Conservation (phyloP, 2,888 invertebrate genomes). For the Apomyelois bistriatella region DNA sequence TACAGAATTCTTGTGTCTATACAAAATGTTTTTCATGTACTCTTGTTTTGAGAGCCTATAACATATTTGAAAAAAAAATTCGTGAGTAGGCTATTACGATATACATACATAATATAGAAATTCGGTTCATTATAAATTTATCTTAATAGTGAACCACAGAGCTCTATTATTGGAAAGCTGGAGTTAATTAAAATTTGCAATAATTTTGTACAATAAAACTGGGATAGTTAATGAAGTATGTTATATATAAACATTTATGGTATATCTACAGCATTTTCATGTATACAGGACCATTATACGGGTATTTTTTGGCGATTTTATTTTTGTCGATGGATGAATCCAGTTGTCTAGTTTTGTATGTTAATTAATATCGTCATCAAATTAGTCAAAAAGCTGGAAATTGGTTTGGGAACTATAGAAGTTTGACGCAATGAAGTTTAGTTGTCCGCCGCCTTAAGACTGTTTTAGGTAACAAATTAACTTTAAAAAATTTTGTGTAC, state of each 20-base stretch:
- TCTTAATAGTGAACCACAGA: constrained; percentile 40
- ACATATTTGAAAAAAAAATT: constrained; percentile 62
- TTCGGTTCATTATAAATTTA: constrained; percentile 40
- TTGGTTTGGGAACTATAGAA: neutral
- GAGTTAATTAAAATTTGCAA: constrained; percentile 55
- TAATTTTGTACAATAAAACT: constrained; percentile 64
- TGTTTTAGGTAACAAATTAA: constrained; percentile 6
- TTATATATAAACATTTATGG: constrained; percentile 48
- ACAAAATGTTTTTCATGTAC: constrained; percentile 80
- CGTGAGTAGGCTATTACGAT: constrained; percentile 48
- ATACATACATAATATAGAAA: constrained; percentile 38
- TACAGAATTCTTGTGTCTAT: constrained; percentile 81
- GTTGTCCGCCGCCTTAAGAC: constrained; percentile 8
- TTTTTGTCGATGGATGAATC: neutral
- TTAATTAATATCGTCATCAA: neutral
- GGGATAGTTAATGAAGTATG: constrained; percentile 44
- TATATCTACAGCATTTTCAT: constrained; percentile 48
- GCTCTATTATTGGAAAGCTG: constrained; percentile 52
- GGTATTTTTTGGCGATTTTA: neutral
- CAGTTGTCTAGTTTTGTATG: neutral
- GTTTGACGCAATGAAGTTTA: neutral
- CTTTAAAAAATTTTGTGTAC: constrained; percentile 20
- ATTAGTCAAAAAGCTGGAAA: constrained; percentile 5
- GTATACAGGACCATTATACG: constrained; percentile 38
- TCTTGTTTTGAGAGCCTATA: constrained; percentile 81